Conservation (phyloP, 2,113 vertebrate genomes). For the Orthochromis malagaraziensis region DNA sequence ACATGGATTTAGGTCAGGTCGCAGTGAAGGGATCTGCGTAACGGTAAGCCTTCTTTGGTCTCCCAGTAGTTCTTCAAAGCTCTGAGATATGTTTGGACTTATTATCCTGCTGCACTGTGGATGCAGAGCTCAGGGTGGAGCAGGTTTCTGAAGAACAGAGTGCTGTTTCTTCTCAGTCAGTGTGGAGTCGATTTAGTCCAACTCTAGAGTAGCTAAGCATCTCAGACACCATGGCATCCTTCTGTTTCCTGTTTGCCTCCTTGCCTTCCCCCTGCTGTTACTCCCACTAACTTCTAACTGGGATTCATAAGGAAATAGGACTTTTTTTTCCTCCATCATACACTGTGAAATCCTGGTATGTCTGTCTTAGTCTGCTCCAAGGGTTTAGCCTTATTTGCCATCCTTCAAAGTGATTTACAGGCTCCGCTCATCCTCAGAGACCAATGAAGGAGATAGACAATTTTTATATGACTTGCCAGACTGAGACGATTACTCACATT, state of each 20-base stretch:
- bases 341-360: neutral
- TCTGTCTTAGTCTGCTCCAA: neutral
- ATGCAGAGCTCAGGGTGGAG: neutral
- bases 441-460: neutral
- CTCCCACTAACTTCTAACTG: neutral
- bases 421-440: neutral
- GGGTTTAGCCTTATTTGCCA: neutral
- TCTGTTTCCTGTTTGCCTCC: neutral
- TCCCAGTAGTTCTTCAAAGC: neutral
- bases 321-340: neutral
- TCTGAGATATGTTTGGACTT: neutral
- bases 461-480: neutral
- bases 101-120: neutral
- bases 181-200: neutral
- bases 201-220: fast-evolving
- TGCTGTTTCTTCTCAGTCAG: neutral
- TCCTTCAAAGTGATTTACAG: neutral
- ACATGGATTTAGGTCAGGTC: neutral
- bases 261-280: neutral
- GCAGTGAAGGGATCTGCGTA: neutral
- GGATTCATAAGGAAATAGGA: neutral
- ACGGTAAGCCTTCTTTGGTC: neutral
- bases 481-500: neutral
- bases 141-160: neutral
- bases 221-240: neutral